Percentiles rank a stretch among this genome's conserved stretches.
phyloP scores from a whole-genome alignment of 2,888 invertebrate genomes.

The Rotaria macrura region DNA sequence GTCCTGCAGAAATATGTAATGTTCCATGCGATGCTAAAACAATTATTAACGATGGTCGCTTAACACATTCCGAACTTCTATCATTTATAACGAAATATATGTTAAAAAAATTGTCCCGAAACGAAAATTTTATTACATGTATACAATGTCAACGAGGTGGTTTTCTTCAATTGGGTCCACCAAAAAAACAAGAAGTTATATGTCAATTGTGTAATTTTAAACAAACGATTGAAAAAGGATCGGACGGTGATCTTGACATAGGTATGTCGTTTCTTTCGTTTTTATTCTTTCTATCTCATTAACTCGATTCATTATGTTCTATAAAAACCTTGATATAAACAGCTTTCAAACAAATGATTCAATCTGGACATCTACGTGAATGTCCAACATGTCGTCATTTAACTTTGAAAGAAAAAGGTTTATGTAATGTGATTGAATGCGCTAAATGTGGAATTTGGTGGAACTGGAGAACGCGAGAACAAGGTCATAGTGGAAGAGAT shows the following conservation, averaged over 20 bases:
- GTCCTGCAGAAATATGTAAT: neutral
- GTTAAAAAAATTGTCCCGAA: neutral
- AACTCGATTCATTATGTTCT: neutral
- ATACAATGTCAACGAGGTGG: neutral
- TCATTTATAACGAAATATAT: neutral
- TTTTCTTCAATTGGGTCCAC: neutral
- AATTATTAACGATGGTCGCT: neutral
- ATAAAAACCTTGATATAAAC: no score
- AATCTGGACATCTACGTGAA: neutral
- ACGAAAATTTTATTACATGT: neutral
- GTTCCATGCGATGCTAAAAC: neutral
- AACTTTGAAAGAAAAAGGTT: constrained; percentile 10
- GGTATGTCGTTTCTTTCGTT: neutral
- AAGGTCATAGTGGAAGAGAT: neutral
- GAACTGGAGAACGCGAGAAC: constrained; percentile 16
- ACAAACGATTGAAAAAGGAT: constrained; percentile 2
- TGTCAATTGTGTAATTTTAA: neutral
- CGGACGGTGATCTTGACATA: neutral
- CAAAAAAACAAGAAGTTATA: neutral
- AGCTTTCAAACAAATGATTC: constrained; percentile 8
- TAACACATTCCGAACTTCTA: neutral
- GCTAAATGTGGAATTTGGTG: constrained; percentile 2
- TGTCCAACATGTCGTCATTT: constrained; percentile 4
- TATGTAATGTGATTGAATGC: constrained; percentile 18
- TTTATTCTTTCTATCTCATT: no score